These are phyloP conservation scores for Caenorhabditis sp. DNA, from an alignment of 2,888 invertebrate genomes.

Conservation along the genomic window DNA sequence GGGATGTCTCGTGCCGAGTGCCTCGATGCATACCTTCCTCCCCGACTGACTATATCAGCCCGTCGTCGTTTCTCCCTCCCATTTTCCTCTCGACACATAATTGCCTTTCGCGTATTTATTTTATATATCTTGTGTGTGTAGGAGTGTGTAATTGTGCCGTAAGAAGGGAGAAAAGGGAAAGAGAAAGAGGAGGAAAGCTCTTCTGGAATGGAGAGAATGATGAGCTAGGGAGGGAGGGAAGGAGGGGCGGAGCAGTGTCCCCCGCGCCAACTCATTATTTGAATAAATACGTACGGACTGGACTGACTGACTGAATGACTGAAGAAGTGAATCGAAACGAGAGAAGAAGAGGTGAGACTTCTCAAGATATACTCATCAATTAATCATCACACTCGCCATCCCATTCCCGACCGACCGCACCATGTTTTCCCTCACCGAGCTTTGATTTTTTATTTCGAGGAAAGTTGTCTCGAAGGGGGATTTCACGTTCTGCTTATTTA, in stretches of 20 bases:
- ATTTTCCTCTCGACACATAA: constrained; percentile 25
- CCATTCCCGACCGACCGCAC: neutral
- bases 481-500: no score
- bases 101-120: constrained; percentile 33
- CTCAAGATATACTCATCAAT: constrained; percentile 53
- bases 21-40: neutral
- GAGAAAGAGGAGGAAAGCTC: constrained; percentile 8
- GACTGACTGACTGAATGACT: no score
- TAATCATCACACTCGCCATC: constrained; percentile 53
- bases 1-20: no score
- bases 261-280: constrained; percentile 35
- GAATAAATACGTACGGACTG: constrained; percentile 21
- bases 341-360: constrained; percentile 16
- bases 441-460: constrained; percentile 15
- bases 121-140: constrained; percentile 17
- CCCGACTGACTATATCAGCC: no score
- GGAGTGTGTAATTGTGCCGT: constrained; percentile 41
- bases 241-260: no score
- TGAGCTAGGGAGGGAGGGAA: constrained; percentile 21
- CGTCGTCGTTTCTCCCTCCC: no score
- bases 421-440: constrained; percentile 18
- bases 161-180: constrained; percentile 18
- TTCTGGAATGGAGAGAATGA: neutral
- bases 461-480: no score
- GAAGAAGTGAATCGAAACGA: no score